Base-by-base conservation (phyloP, 2,797 vertebrate genomes). In the Nannoperca australis region DNA sequence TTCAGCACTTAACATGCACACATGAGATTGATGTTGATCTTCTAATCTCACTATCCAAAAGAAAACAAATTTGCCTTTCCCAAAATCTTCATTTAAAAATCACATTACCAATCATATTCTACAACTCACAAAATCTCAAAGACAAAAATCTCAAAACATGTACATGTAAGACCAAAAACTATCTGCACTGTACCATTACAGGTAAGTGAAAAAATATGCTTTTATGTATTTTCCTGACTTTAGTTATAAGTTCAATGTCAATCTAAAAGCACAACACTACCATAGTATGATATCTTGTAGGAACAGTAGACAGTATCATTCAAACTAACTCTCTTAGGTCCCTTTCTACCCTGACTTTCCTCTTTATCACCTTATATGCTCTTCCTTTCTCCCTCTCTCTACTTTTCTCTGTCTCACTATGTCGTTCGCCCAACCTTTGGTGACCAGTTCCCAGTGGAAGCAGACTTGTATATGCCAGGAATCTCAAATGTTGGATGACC, bases 371-470 rank as follows among this genome's bases (percentile, higher is more conserved):
- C 69, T 81, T 78, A 30, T 54, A 49, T 78, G 62, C 47, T 61
- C 24, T 51, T 30, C 20, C 45, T 62, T 60, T 54, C 42, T 36
- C 49, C 15, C 45, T 56, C 54, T 56, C 59, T 30, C 55, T 7
- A 30, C 9, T 11, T 47, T 24, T 49, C 13, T 49, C 49, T 53
- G 34, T 27, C 15, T 45, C 36, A 40, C 56, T n/a, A 14, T 60
- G 68, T 59, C 34, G 20, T 65, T 62, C 13, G 50, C 47, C 27
- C 81, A 60, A 79, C 55, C 77, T 79, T 85, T 88, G 86, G 78
- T 87, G 67, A 67, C 84, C 76, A 32, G 78, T 56, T 90, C 88
- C 85, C 85, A 73, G 74, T 70, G 83, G 87, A 92, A 82, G 75
- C 60, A 70, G 66, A 75, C 54, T 64, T 44, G 55, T 66, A 36